Base-by-base conservation (phyloP, 2,113 vertebrate species). In the Sylvietta virens region DNA sequence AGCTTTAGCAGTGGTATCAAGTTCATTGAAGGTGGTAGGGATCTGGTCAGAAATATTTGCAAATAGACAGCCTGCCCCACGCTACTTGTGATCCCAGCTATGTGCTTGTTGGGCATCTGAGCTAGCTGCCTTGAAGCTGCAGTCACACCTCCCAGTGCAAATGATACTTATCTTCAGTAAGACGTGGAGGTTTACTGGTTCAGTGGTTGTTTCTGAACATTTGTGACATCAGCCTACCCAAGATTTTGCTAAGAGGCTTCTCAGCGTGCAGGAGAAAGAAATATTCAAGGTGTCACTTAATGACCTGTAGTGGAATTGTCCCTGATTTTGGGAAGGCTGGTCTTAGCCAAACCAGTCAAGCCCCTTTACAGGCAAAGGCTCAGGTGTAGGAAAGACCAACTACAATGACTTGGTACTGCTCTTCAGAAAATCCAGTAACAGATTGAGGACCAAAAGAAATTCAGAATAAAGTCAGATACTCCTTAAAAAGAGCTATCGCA, bases 161-260 rank as follows among this genome's bases (percentile, higher is more conserved):
- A 54, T 7, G 0, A 50, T 8, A 21, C 33, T 26, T 28, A 24
- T 4, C 30, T 17, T 54, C 30, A 22, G 22, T n/a, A 37, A 61
- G 3, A 26, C 26, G 18, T 42, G 31, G 35, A 56, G 3, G 26
- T 39, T 81, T 56, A 30, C 15, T 4, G 9, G 3, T 66, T 76
- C 28, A 40, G 1, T 18, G 0, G 1, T 31, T 21, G 16, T 33
- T 72, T 83, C 33, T 67, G 5, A 26, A 15, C 0, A 1, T 40
- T 86, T 76, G 5, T 39, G 45, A 24, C 13, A 54, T 16, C 12
- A 39, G 1, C 5, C 39, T n/a, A 20, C 4, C 13, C 44, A 72
- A 56, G 48, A 65, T 73, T 72, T 72, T 50, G 17, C 30, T 45
- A 57, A 53, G 6, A 42, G 9, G 4, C 16, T 56, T 51, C 14